These are phyloP conservation scores for Budorcas taxicolor DNA, from an alignment of 2,113 vertebrate genomes.

Conservation along the genomic window DNA sequence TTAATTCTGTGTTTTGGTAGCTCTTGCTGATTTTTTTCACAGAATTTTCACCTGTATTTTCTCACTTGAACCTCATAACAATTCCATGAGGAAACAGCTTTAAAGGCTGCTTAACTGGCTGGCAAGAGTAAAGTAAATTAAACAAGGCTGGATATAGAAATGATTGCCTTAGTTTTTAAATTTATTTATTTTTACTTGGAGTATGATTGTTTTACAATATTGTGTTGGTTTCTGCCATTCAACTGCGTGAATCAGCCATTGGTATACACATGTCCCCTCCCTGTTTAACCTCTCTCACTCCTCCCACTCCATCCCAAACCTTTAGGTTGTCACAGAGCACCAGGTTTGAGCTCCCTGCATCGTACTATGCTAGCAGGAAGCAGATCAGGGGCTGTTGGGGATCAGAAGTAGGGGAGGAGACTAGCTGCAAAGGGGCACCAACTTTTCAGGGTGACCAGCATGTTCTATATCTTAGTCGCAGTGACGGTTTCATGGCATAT, in stretches of 20 bases:
- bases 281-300: fast-evolving
- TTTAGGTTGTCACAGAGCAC: background rate
- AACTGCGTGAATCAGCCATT: background rate
- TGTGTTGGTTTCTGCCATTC: background rate
- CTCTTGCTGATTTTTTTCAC: background rate
- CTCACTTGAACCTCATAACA: background rate
- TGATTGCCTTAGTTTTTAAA: background rate
- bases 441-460: background rate
- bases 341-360: background rate
- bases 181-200: background rate
- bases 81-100: background rate
- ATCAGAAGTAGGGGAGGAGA: background rate
- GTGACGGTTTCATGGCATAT: background rate
- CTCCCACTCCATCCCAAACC: background rate
- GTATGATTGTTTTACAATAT: background rate
- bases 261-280: background rate
- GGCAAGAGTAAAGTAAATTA: background rate
- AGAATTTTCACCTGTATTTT: background rate
- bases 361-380: background rate
- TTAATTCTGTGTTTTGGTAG: background rate
- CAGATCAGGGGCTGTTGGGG: fast-evolving
- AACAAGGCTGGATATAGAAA: background rate
- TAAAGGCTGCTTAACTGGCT: background rate
- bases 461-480: background rate
- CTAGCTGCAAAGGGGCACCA: background rate